phyloP scores from a whole-genome alignment of 2,113 vertebrate species.

The Zingel zingel region DNA sequence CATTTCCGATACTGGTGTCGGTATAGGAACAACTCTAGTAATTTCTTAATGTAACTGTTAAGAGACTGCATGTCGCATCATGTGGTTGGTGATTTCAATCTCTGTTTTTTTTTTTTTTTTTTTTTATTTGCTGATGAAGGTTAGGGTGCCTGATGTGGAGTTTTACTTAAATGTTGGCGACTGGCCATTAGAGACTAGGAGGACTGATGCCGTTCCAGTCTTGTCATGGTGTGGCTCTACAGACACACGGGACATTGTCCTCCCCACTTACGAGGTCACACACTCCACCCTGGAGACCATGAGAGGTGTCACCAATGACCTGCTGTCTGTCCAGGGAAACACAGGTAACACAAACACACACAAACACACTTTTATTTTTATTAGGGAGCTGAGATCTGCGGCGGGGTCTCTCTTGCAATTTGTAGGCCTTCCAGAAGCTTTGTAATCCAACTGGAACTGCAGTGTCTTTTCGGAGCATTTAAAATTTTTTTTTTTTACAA shows the following conservation, averaged over 20 bases:
- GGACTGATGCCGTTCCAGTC: conserved; percentile 85
- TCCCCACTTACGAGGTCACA: conserved; percentile 94
- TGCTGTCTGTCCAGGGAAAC: conserved; percentile 94
- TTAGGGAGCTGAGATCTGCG: no score
- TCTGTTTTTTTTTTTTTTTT: no score
- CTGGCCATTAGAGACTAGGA: conserved; percentile 91
- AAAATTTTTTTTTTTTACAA: no score
- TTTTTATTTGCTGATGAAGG: conserved; percentile 74
- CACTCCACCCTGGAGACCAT: conserved; percentile 94
- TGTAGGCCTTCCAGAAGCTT: no score
- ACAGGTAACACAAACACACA: conserved; percentile 84
- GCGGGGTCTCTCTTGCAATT: no score
- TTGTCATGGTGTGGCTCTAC: conserved; percentile 95
- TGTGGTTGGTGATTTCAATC: background rate
- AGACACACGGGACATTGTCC: conserved; percentile 90
- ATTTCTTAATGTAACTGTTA: background rate
- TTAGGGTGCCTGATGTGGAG: conserved; percentile 90
- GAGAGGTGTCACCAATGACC: conserved; percentile 92
- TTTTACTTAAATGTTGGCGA: conserved; percentile 96
- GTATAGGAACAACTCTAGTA: no score
- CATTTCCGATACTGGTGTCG: no score
- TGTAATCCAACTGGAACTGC: no score
- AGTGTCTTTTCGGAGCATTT: no score
- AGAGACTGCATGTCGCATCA: background rate
- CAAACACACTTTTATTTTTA: background rate